These are phyloP conservation scores for Mugil cephalus DNA, from an alignment of 2,113 vertebrate genomes.

Conservation along the genomic window DNA sequence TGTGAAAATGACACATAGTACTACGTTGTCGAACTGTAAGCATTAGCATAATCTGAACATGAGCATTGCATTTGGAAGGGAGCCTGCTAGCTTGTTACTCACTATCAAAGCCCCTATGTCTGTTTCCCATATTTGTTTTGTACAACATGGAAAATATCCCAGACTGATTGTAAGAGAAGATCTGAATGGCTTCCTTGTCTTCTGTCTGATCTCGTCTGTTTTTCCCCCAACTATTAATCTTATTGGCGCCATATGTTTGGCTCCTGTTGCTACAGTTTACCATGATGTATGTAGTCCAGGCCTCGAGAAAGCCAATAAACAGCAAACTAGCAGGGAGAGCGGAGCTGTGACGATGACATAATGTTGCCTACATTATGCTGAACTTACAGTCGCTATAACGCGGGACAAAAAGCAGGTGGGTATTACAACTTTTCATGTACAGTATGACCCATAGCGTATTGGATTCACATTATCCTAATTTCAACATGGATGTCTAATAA, in stretches of 20 bases:
- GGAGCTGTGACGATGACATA: conserved; percentile 31
- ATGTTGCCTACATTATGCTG: conserved; percentile 2
- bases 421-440: neutral
- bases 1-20: neutral
- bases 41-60: neutral
- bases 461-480: neutral
- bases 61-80: neutral
- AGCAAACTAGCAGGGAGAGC: conserved; percentile 44
- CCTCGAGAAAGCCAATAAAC: conserved; percentile 57
- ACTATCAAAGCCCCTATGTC: neutral
- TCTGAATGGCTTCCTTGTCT: conserved; percentile 68
- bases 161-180: conserved; percentile 46
- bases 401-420: conserved; percentile 6
- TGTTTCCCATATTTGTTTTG: conserved; percentile 19
- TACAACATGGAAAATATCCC: conserved; percentile 29
- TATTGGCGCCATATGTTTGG: conserved; percentile 77
- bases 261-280: conserved; percentile 55
- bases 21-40: neutral
- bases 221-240: conserved; percentile 64
- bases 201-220: conserved; percentile 56
- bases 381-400: neutral
- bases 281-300: conserved; percentile 44
- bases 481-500: neutral
- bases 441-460: neutral
- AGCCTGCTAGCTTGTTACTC: neutral